Evolutionary conservation across 2,113 vertebrate species (phyloP).

Genomic region (Gymnocephalus cernua): DNA sequence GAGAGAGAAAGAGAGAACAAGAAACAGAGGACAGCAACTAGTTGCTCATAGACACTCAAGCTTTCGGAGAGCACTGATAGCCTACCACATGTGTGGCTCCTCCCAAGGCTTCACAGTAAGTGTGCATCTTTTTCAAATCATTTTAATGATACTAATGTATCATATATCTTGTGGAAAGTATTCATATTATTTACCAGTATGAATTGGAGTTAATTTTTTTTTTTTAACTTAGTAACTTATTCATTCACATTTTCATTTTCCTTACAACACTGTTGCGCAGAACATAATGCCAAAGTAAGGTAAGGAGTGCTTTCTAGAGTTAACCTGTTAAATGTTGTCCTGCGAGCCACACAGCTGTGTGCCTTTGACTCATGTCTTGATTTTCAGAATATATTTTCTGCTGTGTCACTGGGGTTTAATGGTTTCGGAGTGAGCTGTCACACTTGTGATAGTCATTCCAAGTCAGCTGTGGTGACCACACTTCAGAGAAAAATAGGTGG

Average conservation of each 20-base stretch:
- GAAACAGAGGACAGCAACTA: conserved; percentile 48
- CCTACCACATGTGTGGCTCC: conserved; percentile 79
- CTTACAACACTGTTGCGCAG: background rate
- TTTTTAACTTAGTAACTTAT: background rate
- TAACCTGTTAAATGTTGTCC: conserved; percentile 27
- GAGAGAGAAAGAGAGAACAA: conserved; percentile 26
- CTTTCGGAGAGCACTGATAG: conserved; percentile 58
- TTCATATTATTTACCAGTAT: background rate
- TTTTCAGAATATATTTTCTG: conserved; percentile 66
- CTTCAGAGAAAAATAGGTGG: conserved; percentile 47
- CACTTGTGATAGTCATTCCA: conserved; percentile 68
- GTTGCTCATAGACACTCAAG: conserved; percentile 57
- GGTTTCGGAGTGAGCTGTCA: conserved; percentile 74
- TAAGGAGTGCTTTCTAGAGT: conserved; percentile 53
- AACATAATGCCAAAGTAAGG: background rate
- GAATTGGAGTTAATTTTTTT: background rate
- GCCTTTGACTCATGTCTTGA: conserved; percentile 65
- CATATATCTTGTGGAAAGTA: background rate
- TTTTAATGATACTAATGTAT: background rate
- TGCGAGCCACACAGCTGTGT: conserved; percentile 50
- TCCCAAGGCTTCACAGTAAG: conserved; percentile 81
- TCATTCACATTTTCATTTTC: background rate
- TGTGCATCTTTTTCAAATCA: conserved; percentile 40
- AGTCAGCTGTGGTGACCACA: conserved; percentile 63
- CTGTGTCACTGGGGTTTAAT: conserved; percentile 59